Evolutionary conservation across 2,888 invertebrate species (phyloP).

Genomic region (Phyllotreta cruciferae): DNA sequence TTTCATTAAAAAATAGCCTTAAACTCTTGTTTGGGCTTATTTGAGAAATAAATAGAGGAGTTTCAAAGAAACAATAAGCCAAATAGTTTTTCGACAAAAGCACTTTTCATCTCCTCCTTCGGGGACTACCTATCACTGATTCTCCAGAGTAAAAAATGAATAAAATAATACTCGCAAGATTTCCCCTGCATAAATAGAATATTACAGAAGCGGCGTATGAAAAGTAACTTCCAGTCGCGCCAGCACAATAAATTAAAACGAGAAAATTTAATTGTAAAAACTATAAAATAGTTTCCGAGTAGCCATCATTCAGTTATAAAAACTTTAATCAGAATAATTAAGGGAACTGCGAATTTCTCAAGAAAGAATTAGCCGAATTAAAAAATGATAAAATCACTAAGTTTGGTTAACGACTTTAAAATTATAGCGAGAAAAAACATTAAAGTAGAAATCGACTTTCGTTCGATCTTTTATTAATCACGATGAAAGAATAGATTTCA

Average conservation of each 20-base stretch:
- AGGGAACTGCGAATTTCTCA: not conserved
- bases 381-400: slow-evolving; percentile 9
- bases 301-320: not conserved
- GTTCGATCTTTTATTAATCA: slow-evolving; percentile 3
- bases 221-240: slow-evolving; percentile 1
- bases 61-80: too few species aligned
- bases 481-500: not conserved
- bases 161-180: too few species aligned
- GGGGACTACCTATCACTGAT: too few species aligned
- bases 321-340: slow-evolving; percentile 6
- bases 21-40: too few species aligned
- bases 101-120: too few species aligned
- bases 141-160: too few species aligned
- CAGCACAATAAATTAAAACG: not conserved
- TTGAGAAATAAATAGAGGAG: too few species aligned
- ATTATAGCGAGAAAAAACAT: slow-evolving; percentile 3
- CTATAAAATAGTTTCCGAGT: slow-evolving; percentile 2
- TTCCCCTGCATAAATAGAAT: too few species aligned
- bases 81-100: too few species aligned
- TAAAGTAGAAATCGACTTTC: slow-evolving; percentile 1
- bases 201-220: not conserved
- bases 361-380: slow-evolving; percentile 3
- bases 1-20: too few species aligned
- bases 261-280: slow-evolving; percentile 1
- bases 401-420: slow-evolving; percentile 12